Percentiles rank a stretch among this genome's conserved stretches.
These are phyloP conservation scores for Notamacropus eugenii DNA, from an alignment of 2,797 vertebrate genomes.

Conservation along the genomic window DNA sequence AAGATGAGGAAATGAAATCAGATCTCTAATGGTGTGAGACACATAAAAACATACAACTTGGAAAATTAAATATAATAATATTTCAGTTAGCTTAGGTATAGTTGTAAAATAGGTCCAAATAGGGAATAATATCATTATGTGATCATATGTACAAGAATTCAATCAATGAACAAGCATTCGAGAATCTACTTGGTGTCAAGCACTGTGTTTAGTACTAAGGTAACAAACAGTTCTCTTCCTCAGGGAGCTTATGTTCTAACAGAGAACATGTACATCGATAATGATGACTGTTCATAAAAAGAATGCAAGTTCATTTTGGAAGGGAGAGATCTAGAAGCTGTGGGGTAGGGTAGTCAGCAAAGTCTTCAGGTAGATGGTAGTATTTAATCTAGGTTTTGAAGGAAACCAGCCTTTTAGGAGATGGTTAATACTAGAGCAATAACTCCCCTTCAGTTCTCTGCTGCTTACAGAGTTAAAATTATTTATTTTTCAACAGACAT, in stretches of 20 bases:
- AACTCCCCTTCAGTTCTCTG: neutral
- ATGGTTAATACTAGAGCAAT: neutral
- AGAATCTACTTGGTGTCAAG: neutral
- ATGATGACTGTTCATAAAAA: neutral
- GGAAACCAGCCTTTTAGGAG: neutral
- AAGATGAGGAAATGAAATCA: neutral
- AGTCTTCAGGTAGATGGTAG: neutral
- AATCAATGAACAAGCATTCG: neutral
- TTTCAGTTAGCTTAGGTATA: neutral
- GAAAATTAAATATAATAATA: neutral
- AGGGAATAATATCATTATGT: neutral
- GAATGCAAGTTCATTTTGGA: neutral
- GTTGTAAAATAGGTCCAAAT: neutral
- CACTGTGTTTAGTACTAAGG: neutral
- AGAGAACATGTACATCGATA: neutral
- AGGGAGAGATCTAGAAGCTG: neutral
- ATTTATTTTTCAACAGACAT: neutral
- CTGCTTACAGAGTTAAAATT: neutral
- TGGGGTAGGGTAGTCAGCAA: neutral
- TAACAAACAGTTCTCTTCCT: neutral
- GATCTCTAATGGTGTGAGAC: neutral
- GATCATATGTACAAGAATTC: neutral
- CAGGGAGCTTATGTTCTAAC: neutral
- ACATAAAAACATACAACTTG: neutral
- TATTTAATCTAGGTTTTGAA: neutral